Evolutionary conservation across 2,113 vertebrate species (phyloP).

Genomic region (Lynx canadensis): DNA sequence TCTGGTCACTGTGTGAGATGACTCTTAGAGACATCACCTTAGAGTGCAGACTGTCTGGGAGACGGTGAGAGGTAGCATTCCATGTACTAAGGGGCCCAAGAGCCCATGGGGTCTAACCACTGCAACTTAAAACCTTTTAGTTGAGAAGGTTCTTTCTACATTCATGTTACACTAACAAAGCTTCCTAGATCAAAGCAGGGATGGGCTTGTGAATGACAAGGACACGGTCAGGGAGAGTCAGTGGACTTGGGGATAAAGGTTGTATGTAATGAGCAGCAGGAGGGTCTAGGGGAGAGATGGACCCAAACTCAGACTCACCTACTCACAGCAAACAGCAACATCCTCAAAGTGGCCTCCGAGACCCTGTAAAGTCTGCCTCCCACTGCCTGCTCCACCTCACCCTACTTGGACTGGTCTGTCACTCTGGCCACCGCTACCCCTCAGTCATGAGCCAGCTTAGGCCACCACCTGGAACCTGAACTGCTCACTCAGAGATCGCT

Average conservation of each 20-base stretch:
- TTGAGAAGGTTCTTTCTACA: neutral
- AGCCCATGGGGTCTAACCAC: neutral
- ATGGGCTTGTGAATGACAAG: neutral
- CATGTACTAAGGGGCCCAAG: neutral
- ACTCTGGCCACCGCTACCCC: neutral
- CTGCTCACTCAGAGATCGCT: rapidly evolving
- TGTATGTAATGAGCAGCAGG: neutral
- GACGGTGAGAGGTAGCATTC: neutral
- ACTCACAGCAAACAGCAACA: neutral
- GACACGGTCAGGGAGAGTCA: neutral
- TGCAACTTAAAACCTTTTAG: neutral
- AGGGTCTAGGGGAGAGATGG: neutral
- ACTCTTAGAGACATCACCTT: neutral
- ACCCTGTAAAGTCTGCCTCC: neutral
- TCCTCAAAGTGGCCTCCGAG: neutral
- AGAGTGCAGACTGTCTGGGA: neutral
- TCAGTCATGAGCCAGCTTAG: neutral
- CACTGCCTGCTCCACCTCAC: no score
- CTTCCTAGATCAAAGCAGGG: neutral
- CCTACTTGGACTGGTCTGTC: neutral
- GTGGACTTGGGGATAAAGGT: neutral
- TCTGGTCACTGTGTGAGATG: neutral
- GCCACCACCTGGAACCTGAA: neutral
- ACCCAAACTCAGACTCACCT: neutral
- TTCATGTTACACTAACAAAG: neutral